Evolutionary conservation across 2,888 invertebrate genomes (phyloP).

Genomic region (Drosophila putrida): DNA sequence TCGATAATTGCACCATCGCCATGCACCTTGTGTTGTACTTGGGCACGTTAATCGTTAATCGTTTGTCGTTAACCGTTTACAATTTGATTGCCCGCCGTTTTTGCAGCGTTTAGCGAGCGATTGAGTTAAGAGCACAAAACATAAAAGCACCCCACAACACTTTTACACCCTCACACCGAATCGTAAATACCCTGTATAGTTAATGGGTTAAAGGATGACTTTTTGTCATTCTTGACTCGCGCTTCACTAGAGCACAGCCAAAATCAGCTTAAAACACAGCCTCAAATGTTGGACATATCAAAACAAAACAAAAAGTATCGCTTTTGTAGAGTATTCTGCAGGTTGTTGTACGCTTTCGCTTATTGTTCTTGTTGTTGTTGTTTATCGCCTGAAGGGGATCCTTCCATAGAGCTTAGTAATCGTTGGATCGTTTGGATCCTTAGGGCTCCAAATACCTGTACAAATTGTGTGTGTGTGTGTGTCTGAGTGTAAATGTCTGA

Average conservation of each 20-base stretch:
- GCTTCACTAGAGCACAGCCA: slow-evolving; percentile 49
- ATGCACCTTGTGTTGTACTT: slow-evolving; percentile 56
- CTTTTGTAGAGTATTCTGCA: slow-evolving; percentile 52
- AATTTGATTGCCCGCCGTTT: slow-evolving; percentile 42
- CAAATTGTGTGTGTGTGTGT: slow-evolving; percentile 9
- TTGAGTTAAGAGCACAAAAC: slow-evolving; percentile 23
- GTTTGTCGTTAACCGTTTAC: slow-evolving; percentile 33
- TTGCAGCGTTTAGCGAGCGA: slow-evolving; percentile 34
- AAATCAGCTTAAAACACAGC: slow-evolving; percentile 21
- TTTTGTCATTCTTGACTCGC: slow-evolving; percentile 19
- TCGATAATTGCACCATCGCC: slow-evolving; percentile 59
- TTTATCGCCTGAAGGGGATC: slow-evolving; percentile 42
- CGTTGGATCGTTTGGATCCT: slow-evolving; percentile 28
- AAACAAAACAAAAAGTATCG: slow-evolving; percentile 23
- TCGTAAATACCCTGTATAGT: slow-evolving; percentile 29
- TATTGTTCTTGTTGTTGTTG: slow-evolving; percentile 33
- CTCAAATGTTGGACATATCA: slow-evolving; percentile 16
- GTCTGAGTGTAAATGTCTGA: slow-evolving; percentile 27
- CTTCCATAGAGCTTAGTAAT: slow-evolving; percentile 23
- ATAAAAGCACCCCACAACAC: slow-evolving; percentile 22
- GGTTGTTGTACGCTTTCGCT: slow-evolving; percentile 50
- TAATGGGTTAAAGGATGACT: slow-evolving; percentile 1
- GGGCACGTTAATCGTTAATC: slow-evolving; percentile 48
- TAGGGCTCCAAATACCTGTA: slow-evolving; percentile 26
- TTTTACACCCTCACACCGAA: slow-evolving; percentile 19